phyloP scores from a whole-genome alignment of 1,140 invertebrate species.

The Epicauta chinensis region DNA sequence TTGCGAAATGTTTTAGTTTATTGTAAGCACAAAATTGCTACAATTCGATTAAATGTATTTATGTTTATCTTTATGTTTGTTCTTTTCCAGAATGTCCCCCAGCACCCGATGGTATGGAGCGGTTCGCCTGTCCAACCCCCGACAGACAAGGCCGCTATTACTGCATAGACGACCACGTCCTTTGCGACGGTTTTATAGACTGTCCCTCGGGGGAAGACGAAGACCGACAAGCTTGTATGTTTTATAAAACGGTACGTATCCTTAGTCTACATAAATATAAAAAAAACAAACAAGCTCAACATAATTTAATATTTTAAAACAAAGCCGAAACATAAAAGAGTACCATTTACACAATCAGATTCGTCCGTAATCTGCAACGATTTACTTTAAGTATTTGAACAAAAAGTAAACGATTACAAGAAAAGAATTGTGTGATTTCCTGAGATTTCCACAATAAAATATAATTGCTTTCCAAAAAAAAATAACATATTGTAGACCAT shows the following conservation, averaged over 20 bases:
- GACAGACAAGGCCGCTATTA: conserved; percentile 85
- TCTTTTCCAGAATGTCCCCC: conserved; percentile 79
- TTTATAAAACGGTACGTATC: conserved; percentile 88
- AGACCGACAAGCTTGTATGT: conserved; percentile 90
- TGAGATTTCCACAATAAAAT: no score
- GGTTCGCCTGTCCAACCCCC: conserved; percentile 88
- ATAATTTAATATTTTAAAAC: neutral
- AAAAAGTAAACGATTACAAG: no score
- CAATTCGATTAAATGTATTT: no score
- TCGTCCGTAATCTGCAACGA: no score
- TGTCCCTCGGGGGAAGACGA: conserved; percentile 91
- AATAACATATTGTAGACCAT: no score
- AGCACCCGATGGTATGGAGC: conserved; percentile 87
- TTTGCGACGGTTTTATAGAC: conserved; percentile 92
- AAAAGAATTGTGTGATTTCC: no score
- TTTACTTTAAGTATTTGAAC: no score
- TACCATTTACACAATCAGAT: no score
- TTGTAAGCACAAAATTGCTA: no score
- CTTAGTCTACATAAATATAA: neutral
- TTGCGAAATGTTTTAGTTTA: no score
- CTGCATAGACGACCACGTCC: conserved; percentile 92
- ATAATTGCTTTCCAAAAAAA: no score
- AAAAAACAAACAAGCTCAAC: neutral
- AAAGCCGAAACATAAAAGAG: neutral
- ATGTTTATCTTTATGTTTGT: neutral